Evolutionary conservation across 2,888 invertebrate genomes (phyloP), one percentile per base, ranked within the genome.

Genomic region (Sialis lutaria): DNA sequence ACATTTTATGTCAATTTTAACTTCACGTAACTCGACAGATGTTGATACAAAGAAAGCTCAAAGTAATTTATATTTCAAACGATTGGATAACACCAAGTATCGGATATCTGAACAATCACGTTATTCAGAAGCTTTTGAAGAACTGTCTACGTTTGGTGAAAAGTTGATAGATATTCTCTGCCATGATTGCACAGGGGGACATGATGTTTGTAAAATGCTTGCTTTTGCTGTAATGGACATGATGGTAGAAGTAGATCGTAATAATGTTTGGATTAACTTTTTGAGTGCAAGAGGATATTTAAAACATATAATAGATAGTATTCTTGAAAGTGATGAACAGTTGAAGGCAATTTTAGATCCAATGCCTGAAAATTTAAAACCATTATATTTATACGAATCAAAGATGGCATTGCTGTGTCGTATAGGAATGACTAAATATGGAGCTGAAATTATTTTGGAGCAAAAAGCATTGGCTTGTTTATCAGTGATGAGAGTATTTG

Each of bases 131-230:
- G 12, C 78, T 2, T 67, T 76, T 13, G 75, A 78, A 52, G 74
- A 80, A 0, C 70, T 90, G 30, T 70, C 75, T 12, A 74, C 78
- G 5, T 88, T 86, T 54, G 89, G 90, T 0, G 85, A 87, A 52
- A 80, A 81, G 57, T 63, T 92, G 42, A 79, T 89, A 59, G 81
- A 86, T 54, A 79, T 79, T 34, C 64, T 92, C 46, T 89, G 90
- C 54, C 79, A 86, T 46, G 92, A 93, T 64, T 86, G 86, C 50
- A 83, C 86, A 7, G 83, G 86, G 1, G 89, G 89, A 0, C 89
- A 90, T 58, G 88, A 91, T 55, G 82, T 93, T 8, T 88, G 88
- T 57, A 80, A 88, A 64, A 89, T 92, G 82, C 70, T 90, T 46
- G 85, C 91, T 1, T 68, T 93, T 53, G 78, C 88, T 0, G 83